Base-by-base conservation (phyloP, 2,888 invertebrate genomes). In the Lasius platythorax region DNA sequence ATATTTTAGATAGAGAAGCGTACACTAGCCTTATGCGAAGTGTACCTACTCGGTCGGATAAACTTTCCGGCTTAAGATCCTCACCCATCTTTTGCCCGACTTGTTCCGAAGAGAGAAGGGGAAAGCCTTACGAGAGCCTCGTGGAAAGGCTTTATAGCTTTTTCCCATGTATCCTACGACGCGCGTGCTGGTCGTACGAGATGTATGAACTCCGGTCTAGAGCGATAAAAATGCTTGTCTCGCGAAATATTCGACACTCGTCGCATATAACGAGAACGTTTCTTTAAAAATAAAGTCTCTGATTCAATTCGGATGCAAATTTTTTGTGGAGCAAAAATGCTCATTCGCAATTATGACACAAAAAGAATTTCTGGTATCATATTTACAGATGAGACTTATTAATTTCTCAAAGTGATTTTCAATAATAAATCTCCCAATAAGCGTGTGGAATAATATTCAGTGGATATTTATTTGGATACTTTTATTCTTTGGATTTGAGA, bases 11-110 rank as follows among this genome's bases (percentile, higher is more conserved):
- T 43, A 64, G 75, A 61, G 58, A n/a, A 53, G 82, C 84, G 87
- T 87, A 81, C 78, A 85, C 82, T 82, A 85, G 76, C 87, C 76
- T 78, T 61, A 53, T 67, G 81, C 82, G 66, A 33, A 53, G 83
- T 85, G 68, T 89, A 87, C 82, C 89, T 89, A 87, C 89, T 90
- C 85, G 84, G 79, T 66, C 79, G 87, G 86, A 87, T 90, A 90
- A 90, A 90, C 87, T 90, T 90, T 89, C 82, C 66, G 82, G 90
- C 89, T 90, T 70, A 90, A 90, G 90, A 90, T 87, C 89, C 72
- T 82, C 63, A 73, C 74, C 63, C 78, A 43, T 18, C 66, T 61
- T 23, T 37, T 75, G 43, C 82, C 33, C 63, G 43, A 79, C 79
- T 70, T 78, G 40, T 70, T 40, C 28, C 68, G 53, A 82, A 74